These are phyloP conservation scores for Orbicella faveolata DNA, from an alignment of 64 coral and sea anemone species.

Conservation along the genomic window DNA sequence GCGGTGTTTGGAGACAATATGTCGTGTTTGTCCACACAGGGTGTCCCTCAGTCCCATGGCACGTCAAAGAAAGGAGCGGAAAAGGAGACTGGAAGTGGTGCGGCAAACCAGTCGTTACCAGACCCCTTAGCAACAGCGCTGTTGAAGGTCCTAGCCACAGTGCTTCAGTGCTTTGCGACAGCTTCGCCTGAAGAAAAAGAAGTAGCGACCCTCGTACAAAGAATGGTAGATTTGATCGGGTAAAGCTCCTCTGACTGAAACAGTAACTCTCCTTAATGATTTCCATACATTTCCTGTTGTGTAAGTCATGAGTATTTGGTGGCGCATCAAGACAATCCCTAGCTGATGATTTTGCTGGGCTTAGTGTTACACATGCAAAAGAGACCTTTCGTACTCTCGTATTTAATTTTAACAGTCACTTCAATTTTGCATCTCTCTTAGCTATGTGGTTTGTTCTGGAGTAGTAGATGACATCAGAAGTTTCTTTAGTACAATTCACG, in stretches of 20 bases:
- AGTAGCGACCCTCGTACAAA: slow-evolving; percentile 54
- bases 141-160: slow-evolving; percentile 67
- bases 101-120: slow-evolving; percentile 10
- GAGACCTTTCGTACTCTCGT: no score
- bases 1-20: neutral
- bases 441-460: slow-evolving; percentile 92
- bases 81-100: slow-evolving; percentile 48
- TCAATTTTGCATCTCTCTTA: slow-evolving; percentile 20
- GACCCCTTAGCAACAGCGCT: slow-evolving; percentile 80
- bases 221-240: slow-evolving; percentile 90
- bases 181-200: slow-evolving; percentile 57
- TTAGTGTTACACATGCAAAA: neutral
- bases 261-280: neutral
- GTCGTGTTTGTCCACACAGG: neutral
- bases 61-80: slow-evolving; percentile 65
- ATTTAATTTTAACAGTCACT: neutral
- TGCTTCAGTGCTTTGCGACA: slow-evolving; percentile 69
- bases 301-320: no score
- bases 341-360: no score
- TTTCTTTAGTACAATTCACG: slow-evolving; percentile 75
- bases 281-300: no score
- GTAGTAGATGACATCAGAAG: slow-evolving; percentile 81
- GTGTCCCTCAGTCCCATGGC: neutral
- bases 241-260: neutral
- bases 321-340: no score